Base-by-base conservation (phyloP, 2,888 invertebrate species). In the Rhaphigaster nebulosa region DNA sequence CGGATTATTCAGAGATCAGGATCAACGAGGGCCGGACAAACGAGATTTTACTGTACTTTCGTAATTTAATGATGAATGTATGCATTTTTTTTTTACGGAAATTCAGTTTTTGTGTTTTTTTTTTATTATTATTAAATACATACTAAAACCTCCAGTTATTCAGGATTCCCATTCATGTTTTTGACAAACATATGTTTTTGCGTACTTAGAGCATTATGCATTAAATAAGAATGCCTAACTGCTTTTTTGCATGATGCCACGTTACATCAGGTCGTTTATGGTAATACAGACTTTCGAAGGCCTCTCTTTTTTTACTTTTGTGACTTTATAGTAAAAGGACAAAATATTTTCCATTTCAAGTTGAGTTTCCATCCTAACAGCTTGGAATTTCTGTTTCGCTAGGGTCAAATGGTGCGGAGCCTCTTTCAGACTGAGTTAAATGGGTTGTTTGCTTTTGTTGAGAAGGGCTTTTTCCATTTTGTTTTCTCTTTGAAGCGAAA, bases 331-430 rank as follows among this genome's bases (percentile, higher is more conserved):
- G 20, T 76, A 38, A 76, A 38, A 20, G 6, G 70, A 76, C 38
- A 76, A 76, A 76, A 76, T 76, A 76, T 76, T 76, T 76, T 76
- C 38, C 38, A 76, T 76, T 76, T 38, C 20, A 76, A 76, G 70
- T 38, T 20, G 18, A 20, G 34, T 76, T 76, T 29, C 38, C 38
- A 20, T 20, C 20, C 20, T 76, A 38, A 38, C 34, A 20, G 23
- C 34, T 6, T 70, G 34, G 34, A 38, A 76, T 38, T 38, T 76
- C 20, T 38, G 38, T 76, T 76, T 23, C 18, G 34, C 20, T 8
- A 20, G 70, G 12, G 8, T 20, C 70, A 38, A 38, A 34, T 38
- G 34, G 38, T 76, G 70, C 70, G 38, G 70, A 34, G 70, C 29
- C 38, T 76, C 70, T 76, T 38, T 38, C 34, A 76, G 70, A 0